Percentiles rank a stretch among this genome's conserved stretches.
Evolutionary conservation across 1,140 invertebrate genomes (phyloP).

Genomic region (Calephelis virginiensis): DNA sequence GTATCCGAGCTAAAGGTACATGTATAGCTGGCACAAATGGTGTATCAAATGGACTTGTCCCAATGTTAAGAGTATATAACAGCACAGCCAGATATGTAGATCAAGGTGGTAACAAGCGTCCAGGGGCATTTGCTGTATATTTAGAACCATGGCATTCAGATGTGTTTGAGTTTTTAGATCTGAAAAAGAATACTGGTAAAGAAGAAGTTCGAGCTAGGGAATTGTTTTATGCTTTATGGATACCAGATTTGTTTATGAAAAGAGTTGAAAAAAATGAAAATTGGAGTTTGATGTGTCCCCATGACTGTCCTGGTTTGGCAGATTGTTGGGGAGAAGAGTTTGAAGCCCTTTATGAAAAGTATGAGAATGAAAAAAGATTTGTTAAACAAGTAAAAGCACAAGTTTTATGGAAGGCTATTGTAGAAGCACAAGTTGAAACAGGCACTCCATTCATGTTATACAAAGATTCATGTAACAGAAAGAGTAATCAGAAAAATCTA

Average conservation of each 20-base stretch:
- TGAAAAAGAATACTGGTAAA: constrained; percentile 96
- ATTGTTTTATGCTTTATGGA: constrained; percentile 99
- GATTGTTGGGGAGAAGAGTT: constrained; percentile 98
- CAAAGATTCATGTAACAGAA: constrained; percentile 98
- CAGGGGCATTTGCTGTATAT: constrained; percentile 99
- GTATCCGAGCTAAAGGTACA: constrained; percentile 94
- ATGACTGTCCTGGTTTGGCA: constrained; percentile 92
- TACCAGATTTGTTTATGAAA: constrained; percentile 99
- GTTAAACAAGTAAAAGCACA: constrained; percentile 91
- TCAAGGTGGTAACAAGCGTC: constrained; percentile 98
- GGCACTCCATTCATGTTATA: constrained; percentile 99
- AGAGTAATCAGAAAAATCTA: constrained; percentile 99
- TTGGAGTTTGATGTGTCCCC: constrained; percentile 99
- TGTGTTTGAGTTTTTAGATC: constrained; percentile 96
- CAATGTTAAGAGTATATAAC: constrained; percentile 98
- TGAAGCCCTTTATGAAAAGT: constrained; percentile 92
- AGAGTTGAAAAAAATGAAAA: constrained; percentile 91
- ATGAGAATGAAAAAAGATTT: constrained; percentile 90
- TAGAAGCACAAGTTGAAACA: constrained; percentile 98
- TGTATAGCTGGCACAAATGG: constrained; percentile 97
- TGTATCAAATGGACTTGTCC: constrained; percentile 97
- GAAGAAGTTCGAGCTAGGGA: constrained; percentile 96
- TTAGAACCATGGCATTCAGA: constrained; percentile 99
- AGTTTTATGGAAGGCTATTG: constrained; percentile 95
- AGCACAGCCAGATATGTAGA: constrained; percentile 98